phyloP scores from a whole-genome alignment of 2,888 invertebrate species.

The Dynastes tityus region DNA sequence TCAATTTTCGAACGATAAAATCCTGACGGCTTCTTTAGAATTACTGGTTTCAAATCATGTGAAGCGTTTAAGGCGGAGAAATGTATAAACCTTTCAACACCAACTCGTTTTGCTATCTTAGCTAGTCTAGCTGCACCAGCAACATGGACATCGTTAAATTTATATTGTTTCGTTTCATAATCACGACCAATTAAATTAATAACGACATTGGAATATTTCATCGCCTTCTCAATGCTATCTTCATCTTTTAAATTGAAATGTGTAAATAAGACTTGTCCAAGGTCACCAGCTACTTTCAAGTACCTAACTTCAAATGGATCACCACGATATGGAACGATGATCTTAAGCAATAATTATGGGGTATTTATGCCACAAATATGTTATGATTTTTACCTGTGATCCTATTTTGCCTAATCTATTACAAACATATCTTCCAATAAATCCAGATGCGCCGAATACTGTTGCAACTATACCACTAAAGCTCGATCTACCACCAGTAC shows the following conservation, averaged over 20 bases:
- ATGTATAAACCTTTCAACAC: constrained; percentile 94
- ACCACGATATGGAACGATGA: constrained; percentile 94
- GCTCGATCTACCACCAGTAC: constrained; percentile 94
- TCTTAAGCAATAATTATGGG: constrained; percentile 71
- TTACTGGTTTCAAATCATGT: constrained; percentile 79
- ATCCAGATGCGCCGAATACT: constrained; percentile 95
- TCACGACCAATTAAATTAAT: constrained; percentile 95
- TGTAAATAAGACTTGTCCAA: constrained; percentile 95
- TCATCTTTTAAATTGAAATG: constrained; percentile 90
- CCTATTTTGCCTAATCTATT: constrained; percentile 92
- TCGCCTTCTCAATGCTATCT: constrained; percentile 85
- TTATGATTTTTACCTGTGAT: constrained; percentile 76
- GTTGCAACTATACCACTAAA: constrained; percentile 99
- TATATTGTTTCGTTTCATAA: constrained; percentile 93
- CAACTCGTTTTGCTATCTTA: constrained; percentile 80
- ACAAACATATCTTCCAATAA: constrained; percentile 89
- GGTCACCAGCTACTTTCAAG: constrained; percentile 91
- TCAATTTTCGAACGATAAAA: constrained; percentile 85
- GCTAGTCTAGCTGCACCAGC: constrained; percentile 89
- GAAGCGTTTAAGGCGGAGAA: constrained; percentile 89
- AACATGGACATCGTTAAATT: constrained; percentile 89
- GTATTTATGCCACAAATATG: constrained; percentile 1
- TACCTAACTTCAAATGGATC: constrained; percentile 86
- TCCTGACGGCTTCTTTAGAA: constrained; percentile 82
- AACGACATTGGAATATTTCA: constrained; percentile 97